phyloP scores from a whole-genome alignment of 2,113 vertebrate genomes.

The Myotis lucifugus region DNA sequence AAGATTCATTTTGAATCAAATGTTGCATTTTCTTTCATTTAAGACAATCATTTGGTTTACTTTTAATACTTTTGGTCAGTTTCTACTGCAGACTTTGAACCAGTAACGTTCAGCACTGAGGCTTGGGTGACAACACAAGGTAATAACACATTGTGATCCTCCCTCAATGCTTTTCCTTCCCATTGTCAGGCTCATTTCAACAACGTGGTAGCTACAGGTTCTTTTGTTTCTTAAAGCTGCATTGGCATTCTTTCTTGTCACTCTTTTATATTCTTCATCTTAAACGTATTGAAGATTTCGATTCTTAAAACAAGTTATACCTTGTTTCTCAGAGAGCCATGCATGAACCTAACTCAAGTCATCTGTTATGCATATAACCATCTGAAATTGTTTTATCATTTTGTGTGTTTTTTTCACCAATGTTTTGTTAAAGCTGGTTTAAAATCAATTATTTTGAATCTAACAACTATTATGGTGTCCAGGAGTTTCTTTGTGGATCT shows the following conservation, averaged over 20 bases:
- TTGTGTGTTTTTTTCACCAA: neutral
- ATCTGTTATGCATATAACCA: neutral
- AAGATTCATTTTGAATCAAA: conserved; percentile 29
- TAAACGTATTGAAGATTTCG: neutral
- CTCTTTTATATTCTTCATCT: neutral
- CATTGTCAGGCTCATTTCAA: neutral
- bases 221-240: neutral
- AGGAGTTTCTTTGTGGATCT: neutral
- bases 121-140: conserved; percentile 80
- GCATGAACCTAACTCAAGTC: neutral
- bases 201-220: neutral
- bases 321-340: conserved; percentile 42
- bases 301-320: conserved; percentile 12
- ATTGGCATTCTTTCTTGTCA: neutral
- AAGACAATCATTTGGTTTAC: conserved; percentile 33
- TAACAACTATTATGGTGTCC: neutral
- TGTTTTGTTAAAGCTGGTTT: conserved; percentile 33
- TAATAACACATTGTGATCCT: conserved; percentile 67
- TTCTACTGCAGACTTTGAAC: conserved; percentile 73
- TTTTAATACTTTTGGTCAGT: conserved; percentile 67
- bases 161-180: neutral
- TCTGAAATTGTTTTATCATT: neutral
- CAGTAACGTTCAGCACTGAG: conserved; percentile 74
- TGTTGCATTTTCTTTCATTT: neutral
- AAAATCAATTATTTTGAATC: neutral